Evolutionary conservation across 1,140 invertebrate genomes (phyloP).

Genomic region (Centruroides vittatus): DNA sequence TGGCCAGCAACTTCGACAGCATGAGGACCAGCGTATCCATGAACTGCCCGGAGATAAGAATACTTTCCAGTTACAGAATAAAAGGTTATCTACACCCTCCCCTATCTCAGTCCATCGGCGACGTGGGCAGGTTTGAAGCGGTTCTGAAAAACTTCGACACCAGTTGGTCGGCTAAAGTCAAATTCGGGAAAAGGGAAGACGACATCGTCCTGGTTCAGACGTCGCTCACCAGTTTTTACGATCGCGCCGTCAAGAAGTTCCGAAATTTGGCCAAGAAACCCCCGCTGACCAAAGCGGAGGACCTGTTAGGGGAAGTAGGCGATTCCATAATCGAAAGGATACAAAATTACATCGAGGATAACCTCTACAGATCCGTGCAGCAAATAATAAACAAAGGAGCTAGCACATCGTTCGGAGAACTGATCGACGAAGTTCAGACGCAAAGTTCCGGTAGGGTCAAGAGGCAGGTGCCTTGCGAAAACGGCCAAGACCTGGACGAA

Average conservation of each 20-base stretch:
- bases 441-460: conserved; percentile 1
- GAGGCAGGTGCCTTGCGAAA: conserved; percentile 22
- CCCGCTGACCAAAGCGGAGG: neutral
- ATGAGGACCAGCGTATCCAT: conserved; percentile 8
- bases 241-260: neutral
- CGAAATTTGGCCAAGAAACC: neutral
- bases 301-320: neutral
- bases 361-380: neutral
- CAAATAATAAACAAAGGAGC: neutral
- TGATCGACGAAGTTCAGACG: neutral
- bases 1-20: conserved; percentile 14
- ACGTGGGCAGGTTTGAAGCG: conserved; percentile 14
- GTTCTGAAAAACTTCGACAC: conserved; percentile 5
- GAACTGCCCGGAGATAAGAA: conserved; percentile 7
- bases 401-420: neutral
- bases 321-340: neutral
- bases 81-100: conserved; percentile 12
- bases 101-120: conserved; percentile 1
- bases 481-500: conserved; percentile 22
- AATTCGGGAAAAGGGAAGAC: neutral
- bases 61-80: conserved; percentile 13
- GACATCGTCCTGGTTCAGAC: neutral
- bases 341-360: neutral
- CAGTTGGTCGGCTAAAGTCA: conserved; percentile 1
- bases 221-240: neutral